These are phyloP conservation scores for Aphelocoma californica DNA, from an alignment of 2,797 vertebrate species.

Conservation along the genomic window DNA sequence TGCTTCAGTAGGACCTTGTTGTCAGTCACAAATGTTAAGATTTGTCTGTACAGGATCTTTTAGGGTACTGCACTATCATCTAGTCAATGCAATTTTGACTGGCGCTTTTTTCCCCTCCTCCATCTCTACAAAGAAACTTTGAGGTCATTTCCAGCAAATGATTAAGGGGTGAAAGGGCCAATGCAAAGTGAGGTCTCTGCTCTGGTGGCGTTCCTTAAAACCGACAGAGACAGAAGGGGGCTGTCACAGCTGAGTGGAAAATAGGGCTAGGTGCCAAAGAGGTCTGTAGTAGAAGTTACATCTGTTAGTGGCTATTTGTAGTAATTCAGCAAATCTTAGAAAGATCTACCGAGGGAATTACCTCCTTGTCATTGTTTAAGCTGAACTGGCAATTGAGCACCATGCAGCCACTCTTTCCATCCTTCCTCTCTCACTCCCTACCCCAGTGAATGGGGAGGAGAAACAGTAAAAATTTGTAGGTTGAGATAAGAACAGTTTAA, in stretches of 20 bases:
- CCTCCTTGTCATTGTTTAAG: background rate
- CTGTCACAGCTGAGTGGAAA: background rate
- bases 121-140: background rate
- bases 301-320: background rate
- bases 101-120: accelerated
- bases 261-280: background rate
- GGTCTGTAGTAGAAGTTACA: background rate
- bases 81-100: background rate
- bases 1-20: background rate
- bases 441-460: background rate
- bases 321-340: background rate
- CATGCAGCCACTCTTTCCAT: accelerated
- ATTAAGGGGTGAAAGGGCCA: background rate
- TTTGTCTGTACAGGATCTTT: background rate
- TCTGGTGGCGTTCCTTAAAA: background rate
- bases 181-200: background rate
- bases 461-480: background rate
- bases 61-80: background rate
- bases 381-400: background rate
- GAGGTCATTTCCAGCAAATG: background rate
- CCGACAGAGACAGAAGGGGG: background rate
- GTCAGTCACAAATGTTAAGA: background rate
- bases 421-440: background rate
- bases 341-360: background rate
- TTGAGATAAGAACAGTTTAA: background rate